Conservation (phyloP, 2,797 vertebrate species). For the Rhincodon typus region DNA sequence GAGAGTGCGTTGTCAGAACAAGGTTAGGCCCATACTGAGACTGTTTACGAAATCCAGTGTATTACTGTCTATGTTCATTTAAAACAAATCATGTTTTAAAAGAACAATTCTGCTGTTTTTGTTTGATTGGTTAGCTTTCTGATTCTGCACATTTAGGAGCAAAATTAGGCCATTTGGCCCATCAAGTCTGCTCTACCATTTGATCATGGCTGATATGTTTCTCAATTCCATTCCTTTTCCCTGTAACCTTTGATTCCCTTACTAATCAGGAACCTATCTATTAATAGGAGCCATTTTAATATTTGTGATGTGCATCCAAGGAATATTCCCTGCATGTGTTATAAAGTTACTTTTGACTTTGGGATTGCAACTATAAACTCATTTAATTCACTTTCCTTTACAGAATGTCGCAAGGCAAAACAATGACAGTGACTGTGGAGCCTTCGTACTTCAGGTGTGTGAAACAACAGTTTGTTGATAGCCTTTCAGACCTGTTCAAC, state of each 20-base stretch:
- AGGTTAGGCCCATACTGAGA: background rate
- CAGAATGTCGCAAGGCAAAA: conserved; percentile 87
- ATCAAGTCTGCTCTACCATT: too few relatives aligned
- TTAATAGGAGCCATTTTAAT: too few relatives aligned
- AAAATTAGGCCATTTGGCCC: too few relatives aligned
- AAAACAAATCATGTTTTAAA: background rate
- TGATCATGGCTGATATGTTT: too few relatives aligned
- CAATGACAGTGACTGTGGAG: conserved; percentile 88
- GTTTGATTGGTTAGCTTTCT: background rate
- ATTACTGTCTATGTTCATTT: background rate
- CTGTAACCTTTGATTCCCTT: too few relatives aligned
- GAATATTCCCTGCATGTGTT: background rate
- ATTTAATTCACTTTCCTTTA: conserved; percentile 43
- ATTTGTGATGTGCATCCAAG: too few relatives aligned
- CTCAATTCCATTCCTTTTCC: too few relatives aligned
- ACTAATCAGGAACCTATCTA: too few relatives aligned
- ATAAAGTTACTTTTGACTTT: background rate
- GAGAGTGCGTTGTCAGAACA: background rate
- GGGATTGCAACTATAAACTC: background rate
- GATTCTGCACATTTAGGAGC: too few relatives aligned
- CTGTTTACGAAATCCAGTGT: background rate
- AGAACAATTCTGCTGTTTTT: background rate
- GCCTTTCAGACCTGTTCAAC: background rate
- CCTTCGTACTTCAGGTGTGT: conserved; percentile 84
- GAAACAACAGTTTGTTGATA: background rate